Percentiles rank a stretch among this genome's conserved stretches.
These are phyloP conservation scores for Ctena decussata DNA, from an alignment of 2,888 invertebrate species.

Conservation along the genomic window DNA sequence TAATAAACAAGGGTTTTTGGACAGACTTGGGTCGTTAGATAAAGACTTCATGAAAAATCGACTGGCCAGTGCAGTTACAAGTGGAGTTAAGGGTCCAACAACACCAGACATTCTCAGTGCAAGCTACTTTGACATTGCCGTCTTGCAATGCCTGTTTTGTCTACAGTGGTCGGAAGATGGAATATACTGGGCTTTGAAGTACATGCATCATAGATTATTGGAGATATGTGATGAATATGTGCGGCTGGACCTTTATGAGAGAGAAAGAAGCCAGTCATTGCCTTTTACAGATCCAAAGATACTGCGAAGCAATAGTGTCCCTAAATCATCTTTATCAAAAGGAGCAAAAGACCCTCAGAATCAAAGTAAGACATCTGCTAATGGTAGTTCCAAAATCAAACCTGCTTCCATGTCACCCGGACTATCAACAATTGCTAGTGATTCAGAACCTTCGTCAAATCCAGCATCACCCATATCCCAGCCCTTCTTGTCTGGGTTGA, in stretches of 20 bases:
- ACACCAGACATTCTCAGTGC: slow-evolving; percentile 89
- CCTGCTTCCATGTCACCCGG: slow-evolving; percentile 60
- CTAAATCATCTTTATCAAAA: slow-evolving; percentile 41
- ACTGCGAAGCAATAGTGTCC: slow-evolving; percentile 62
- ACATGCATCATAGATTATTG: slow-evolving; percentile 89
- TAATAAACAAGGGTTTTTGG: slow-evolving; percentile 68
- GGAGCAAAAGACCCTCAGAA: slow-evolving; percentile 27
- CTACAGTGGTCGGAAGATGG: slow-evolving; percentile 99
- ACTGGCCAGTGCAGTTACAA: slow-evolving; percentile 84
- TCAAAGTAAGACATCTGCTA: slow-evolving; percentile 30
- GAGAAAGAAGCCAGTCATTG: slow-evolving; percentile 96
- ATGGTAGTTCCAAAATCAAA: slow-evolving; percentile 40
- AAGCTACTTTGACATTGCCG: slow-evolving; percentile 98
- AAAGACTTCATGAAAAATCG: slow-evolving; percentile 92
- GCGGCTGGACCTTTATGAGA: slow-evolving; percentile 91
- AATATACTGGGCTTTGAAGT: slow-evolving; percentile 96
- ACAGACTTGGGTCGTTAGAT: slow-evolving; percentile 88
- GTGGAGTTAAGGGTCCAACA: slow-evolving; percentile 75
- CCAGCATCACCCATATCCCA: slow-evolving; percentile 46
- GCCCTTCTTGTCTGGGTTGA: slow-evolving; percentile 62
- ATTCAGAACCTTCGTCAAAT: slow-evolving; percentile 49
- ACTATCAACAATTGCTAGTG: slow-evolving; percentile 72
- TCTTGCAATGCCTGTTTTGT: slow-evolving; percentile 97
- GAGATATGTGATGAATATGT: slow-evolving; percentile 95
- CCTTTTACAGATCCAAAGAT: slow-evolving; percentile 88